Evolutionary conservation across 2,113 vertebrate genomes (phyloP).

Genomic region (Clarias macrocephalus): DNA sequence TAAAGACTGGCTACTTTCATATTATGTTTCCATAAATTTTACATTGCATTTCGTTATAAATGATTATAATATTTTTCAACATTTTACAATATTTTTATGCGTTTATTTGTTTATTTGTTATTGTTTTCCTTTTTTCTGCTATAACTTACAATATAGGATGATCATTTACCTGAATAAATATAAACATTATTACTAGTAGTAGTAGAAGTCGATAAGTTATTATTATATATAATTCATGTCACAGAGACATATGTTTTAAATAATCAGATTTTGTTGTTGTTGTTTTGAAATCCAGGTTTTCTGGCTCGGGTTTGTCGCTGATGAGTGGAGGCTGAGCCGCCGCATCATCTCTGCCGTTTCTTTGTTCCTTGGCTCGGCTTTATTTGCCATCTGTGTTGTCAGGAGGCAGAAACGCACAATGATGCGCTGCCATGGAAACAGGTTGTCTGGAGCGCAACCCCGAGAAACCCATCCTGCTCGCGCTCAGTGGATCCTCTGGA

Average conservation of each 20-base stretch:
- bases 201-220: no score
- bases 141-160: no score
- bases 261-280: background rate
- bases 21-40: no score
- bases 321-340: background rate
- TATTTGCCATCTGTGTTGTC: conserved; percentile 42
- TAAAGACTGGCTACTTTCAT: no score
- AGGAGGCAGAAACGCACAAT: conserved; percentile 35
- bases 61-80: no score
- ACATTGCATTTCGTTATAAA: no score
- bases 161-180: no score
- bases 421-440: conserved; percentile 34
- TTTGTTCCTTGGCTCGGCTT: conserved; percentile 31
- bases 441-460: conserved; percentile 35
- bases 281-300: background rate
- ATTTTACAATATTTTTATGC: no score
- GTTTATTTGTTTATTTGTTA: no score
- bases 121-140: no score
- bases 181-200: no score
- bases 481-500: background rate
- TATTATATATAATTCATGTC: background rate
- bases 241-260: conserved; percentile 5
- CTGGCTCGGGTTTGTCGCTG: background rate
- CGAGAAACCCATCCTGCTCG: conserved; percentile 29
- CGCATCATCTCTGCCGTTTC: conserved; percentile 10